A percentile compares a stretch with the other conserved stretches of the same genome.
Conservation (phyloP, 2,113 vertebrate species). For the Ursus arctos region DNA sequence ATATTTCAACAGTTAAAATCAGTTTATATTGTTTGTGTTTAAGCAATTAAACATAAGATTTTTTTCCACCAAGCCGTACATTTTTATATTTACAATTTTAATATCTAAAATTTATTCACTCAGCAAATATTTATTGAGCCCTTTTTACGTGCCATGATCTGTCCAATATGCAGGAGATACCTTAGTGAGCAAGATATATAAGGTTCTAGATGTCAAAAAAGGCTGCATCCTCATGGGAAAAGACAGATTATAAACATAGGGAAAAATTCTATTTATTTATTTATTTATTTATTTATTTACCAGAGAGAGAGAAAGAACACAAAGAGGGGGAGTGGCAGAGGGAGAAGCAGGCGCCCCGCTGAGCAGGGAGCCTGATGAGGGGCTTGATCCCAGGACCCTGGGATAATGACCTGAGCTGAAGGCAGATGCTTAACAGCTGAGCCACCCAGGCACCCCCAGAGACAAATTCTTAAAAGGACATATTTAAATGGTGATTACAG, state of each 20-base stretch:
- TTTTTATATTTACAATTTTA: conserved; percentile 42
- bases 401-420: neutral
- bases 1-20: neutral
- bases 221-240: neutral
- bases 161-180: neutral
- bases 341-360: neutral
- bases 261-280: neutral
- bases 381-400: neutral
- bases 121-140: neutral
- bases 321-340: neutral
- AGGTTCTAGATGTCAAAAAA: neutral
- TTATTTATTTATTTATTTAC: neutral
- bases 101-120: conserved; percentile 8
- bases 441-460: no score
- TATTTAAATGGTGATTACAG: neutral
- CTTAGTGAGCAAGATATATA: neutral
- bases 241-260: neutral
- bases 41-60: neutral
- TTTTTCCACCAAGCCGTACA: neutral
- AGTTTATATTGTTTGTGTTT: neutral
- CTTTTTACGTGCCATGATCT: neutral
- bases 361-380: no score
- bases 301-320: neutral
- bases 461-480: neutral
- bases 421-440: no score